Evolutionary conservation across 2,888 invertebrate genomes (phyloP), one percentile per base, ranked within the genome.

Genomic region (Mechanitis messenoides): DNA sequence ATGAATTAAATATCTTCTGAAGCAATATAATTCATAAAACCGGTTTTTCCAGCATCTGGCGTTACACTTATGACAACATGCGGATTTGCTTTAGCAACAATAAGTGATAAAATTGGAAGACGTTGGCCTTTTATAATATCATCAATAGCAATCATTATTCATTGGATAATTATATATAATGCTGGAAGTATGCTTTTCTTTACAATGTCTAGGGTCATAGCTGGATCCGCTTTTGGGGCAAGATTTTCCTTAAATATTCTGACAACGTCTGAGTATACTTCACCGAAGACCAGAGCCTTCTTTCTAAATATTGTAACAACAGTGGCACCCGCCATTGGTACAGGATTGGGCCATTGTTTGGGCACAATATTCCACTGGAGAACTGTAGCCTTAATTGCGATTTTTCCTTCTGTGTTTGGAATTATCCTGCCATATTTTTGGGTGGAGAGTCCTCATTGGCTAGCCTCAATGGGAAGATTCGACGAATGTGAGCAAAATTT

Each of bases 361-460:
- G 65, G 67, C 11, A 59, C 64, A 3, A 12, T 65, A 3, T 50
- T 67, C 28, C 65, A 69, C 45, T 71, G 71, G 70, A 64, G 64
- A 53, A 63, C 45, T 5, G 68, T 69, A 3, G 62, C 66, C 3
- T 53, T 70, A 5, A 57, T 71, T 3, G 66, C 67, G 3, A 57
- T 67, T 4, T 33, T 63, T 1, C 65, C 67, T 0, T 47, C 68
- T 0, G 53, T 56, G 20, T 61, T 65, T 11, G 64, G 62, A 0
- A 55, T 53, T 4, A 6, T 70, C 1, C n/a, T 68, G 6, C 63
- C 68, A 0, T 45, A 61, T 0, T 66, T 69, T 56, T 71, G 65
- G 65, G 62, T 68, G 1, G 70, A 71, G 42, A 70, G 69, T 47
- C 70, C 70, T 0, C 66, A 67, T 6, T 71, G 71, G 71, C 20